Base-by-base conservation (phyloP, 2,888 invertebrate genomes). In the Dynastes grantii region DNA sequence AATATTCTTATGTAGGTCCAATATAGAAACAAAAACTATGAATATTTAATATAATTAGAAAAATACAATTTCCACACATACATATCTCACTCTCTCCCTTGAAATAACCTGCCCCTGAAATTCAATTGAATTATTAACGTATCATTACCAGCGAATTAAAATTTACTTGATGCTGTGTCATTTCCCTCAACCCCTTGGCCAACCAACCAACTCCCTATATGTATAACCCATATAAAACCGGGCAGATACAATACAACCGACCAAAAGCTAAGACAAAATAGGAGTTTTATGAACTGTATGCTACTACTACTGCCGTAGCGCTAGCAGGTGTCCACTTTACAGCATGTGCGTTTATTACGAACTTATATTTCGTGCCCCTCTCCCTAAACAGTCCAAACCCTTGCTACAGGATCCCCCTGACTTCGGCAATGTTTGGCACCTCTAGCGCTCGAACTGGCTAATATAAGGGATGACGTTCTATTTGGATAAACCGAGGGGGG, bases 141-240 rank as follows among this genome's bases (percentile, higher is more conserved):
- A 37, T 73, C 73, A 73, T 73, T 73, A 73, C 40, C 11, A 37
- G 11, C 58, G 73, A 58, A 73, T 73, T 73, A 73, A 73, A 73
- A 58, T 58, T 73, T 40, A 58, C 40, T 73, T 27, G 45, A 58
- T 58, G 22, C 55, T 2, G 22, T 58, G 22, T 58, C 16, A 58
- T 22, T 16, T 22, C n/a, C 55, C 55, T 16, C 22, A 8, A 45
- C 8, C 45, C 11, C 45, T 45, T 45, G 8, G 8, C 11, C 45
- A 11, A 45, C 45, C 45, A 2, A 45, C 45, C 2, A 45, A 45
- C 55, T 22, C 13, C 22, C 55, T 8, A 3, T 16, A n/a, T 6
- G 16, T 27, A 58, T 22, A 22, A 8, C 22, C 55, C n/a, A 8
- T 22, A 8, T 22, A 22, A 58, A 58, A 22, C 55, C 55, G 9